Evolutionary conservation across 2,888 invertebrate species (phyloP).

Genomic region (Drosophila robusta): DNA sequence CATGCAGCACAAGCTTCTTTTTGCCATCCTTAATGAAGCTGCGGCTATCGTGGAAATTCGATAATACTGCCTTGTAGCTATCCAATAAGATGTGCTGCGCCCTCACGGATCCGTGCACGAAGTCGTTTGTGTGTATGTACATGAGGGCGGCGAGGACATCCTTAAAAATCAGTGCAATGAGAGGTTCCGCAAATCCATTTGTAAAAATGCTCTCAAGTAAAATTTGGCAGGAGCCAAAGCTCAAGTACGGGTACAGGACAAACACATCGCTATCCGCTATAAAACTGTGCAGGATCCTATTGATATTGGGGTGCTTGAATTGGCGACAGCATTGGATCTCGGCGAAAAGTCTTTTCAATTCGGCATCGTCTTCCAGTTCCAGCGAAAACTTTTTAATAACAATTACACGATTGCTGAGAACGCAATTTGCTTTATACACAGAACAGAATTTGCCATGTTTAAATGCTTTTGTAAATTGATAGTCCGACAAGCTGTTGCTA

Average conservation of each 20-base stretch:
- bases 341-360: conserved; percentile 88
- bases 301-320: conserved; percentile 91
- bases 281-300: conserved; percentile 91
- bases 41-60: conserved; percentile 92
- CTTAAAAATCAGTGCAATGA: conserved; percentile 91
- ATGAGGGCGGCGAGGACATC: conserved; percentile 92
- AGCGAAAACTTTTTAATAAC: conserved; percentile 91
- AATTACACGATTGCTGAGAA: conserved; percentile 88
- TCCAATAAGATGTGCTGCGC: conserved; percentile 94
- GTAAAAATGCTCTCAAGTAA: conserved; percentile 91
- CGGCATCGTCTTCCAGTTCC: conserved; percentile 88
- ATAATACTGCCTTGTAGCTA: conserved; percentile 89
- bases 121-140: conserved; percentile 93
- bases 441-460: conserved; percentile 88
- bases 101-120: conserved; percentile 93
- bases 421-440: conserved; percentile 90
- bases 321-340: conserved; percentile 92
- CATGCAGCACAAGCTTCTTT: conserved; percentile 89
- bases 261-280: conserved; percentile 91
- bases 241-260: conserved; percentile 93
- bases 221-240: conserved; percentile 93
- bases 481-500: conserved; percentile 88
- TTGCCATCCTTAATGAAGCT: conserved; percentile 90
- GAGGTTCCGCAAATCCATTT: conserved; percentile 91
- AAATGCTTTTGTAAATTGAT: conserved; percentile 90